These are phyloP conservation scores for Chrysaora quinquecirrha DNA, from an alignment of 30 jellyfish, hydroid and myxozoan species.

Conservation along the genomic window DNA sequence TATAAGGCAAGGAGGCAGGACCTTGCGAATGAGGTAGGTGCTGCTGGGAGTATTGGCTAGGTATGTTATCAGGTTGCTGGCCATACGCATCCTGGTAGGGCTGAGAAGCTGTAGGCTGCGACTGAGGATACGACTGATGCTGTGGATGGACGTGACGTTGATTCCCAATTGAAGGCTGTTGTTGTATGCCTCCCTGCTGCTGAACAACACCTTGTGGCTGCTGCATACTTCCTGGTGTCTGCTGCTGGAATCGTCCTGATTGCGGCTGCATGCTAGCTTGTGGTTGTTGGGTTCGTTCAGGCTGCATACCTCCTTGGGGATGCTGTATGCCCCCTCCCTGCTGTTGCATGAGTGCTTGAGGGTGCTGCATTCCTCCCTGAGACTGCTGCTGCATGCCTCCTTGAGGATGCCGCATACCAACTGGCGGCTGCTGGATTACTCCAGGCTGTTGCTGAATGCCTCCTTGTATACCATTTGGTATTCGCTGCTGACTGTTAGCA, in stretches of 20 bases:
- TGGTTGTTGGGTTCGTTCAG: neutral
- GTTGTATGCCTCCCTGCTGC: constrained; percentile 21
- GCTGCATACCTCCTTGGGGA: neutral
- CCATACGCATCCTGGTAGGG: constrained; percentile 28
- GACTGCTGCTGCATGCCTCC: constrained; percentile 6
- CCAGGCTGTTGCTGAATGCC: constrained; percentile 2
- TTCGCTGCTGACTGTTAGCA: neutral
- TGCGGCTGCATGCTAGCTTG: constrained; percentile 31
- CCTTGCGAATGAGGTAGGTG: constrained; percentile 32
- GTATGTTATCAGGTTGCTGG: constrained; percentile 20
- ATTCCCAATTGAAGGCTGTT: constrained; percentile 19
- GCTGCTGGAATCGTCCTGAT: constrained; percentile 5
- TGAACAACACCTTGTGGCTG: constrained; percentile 11
- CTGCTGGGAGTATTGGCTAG: constrained; percentile 34
- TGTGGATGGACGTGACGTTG: constrained; percentile 21
- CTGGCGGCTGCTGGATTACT: neutral
- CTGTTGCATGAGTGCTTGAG: neutral
- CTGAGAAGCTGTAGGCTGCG: neutral
- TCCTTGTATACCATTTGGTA: neutral
- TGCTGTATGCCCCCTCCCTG: neutral
- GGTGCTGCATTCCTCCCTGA: constrained; percentile 4
- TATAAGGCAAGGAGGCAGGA: constrained; percentile 66
- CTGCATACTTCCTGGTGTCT: constrained; percentile 18
- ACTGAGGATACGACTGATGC: neutral
- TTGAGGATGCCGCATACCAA: neutral